A percentile compares a stretch with the other conserved stretches of the same genome.
phyloP scores from a whole-genome alignment of 2,113 vertebrate species.

The Pterocles gutturalis region DNA sequence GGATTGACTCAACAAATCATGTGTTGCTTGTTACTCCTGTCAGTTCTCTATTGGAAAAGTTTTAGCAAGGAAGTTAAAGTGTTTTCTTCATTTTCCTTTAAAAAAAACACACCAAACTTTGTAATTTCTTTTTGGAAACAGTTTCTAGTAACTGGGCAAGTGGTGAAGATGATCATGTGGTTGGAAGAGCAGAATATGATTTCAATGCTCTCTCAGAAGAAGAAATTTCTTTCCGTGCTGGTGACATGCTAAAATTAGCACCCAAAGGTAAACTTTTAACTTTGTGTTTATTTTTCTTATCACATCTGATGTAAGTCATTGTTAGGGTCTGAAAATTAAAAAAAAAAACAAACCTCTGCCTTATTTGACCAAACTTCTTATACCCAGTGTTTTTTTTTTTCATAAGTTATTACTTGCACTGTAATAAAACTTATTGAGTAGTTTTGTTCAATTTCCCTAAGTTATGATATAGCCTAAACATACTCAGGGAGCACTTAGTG shows the following conservation, averaged over 20 bases:
- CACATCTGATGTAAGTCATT: neutral
- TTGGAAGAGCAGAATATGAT: conserved; percentile 94
- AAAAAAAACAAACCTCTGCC: fast-evolving
- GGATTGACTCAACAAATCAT: neutral
- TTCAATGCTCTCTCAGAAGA: conserved; percentile 91
- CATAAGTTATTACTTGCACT: neutral
- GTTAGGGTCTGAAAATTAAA: neutral
- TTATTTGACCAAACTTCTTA: neutral
- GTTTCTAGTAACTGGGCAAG: conserved; percentile 86
- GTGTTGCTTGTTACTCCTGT: neutral
- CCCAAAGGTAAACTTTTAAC: conserved; percentile 86
- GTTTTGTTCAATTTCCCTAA: neutral
- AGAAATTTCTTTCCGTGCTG: conserved; percentile 91
- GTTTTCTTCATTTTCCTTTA: neutral
- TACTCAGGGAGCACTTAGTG: neutral
- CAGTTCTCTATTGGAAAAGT: neutral
- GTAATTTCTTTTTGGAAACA: conserved; percentile 35
- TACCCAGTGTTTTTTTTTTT: neutral
- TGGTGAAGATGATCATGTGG: conserved; percentile 94
- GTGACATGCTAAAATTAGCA: conserved; percentile 94
- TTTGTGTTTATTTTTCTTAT: neutral
- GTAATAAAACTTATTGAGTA: neutral
- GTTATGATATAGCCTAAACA: neutral
- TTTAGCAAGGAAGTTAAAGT: neutral
- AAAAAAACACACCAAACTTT: neutral